Percentiles rank a stretch among this genome's conserved stretches.
These are phyloP conservation scores for Megaceryle maxima DNA, from an alignment of 2,113 vertebrate genomes.

Conservation along the genomic window DNA sequence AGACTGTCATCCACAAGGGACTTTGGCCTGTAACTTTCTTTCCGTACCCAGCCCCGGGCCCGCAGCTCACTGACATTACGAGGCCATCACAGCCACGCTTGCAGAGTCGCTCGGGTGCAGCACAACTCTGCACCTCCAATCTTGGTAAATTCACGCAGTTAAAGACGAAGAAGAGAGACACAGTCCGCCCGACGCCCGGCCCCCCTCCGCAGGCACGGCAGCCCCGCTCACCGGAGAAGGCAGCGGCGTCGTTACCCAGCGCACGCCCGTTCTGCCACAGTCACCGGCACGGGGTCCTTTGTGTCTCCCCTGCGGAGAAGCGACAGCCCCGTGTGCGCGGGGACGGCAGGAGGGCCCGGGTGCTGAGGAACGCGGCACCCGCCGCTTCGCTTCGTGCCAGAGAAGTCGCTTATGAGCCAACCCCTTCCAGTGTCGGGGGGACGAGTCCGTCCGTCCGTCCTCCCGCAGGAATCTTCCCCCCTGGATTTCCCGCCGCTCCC, in stretches of 20 bases:
- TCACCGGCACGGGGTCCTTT: background rate
- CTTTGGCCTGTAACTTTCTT: background rate
- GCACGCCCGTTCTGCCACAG: no score
- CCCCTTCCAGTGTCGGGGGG: background rate
- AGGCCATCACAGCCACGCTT: accelerated
- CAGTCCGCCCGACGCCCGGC: background rate
- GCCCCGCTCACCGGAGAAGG: background rate
- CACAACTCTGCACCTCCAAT: background rate
- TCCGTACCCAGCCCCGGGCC: accelerated
- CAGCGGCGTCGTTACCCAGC: accelerated
- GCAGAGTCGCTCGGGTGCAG: accelerated
- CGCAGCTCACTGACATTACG: accelerated
- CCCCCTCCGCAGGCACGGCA: background rate
- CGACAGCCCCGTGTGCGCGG: background rate
- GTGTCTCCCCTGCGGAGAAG: background rate
- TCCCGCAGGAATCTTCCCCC: background rate
- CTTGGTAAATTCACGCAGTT: no score
- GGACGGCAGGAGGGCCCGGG: background rate
- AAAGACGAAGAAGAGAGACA: no score
- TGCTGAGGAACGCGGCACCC: background rate
- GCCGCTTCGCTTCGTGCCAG: accelerated
- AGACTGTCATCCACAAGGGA: accelerated
- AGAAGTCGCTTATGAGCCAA: accelerated
- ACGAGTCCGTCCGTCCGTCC: no score
- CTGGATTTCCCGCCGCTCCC: background rate